A percentile compares a stretch with the other conserved stretches of the same genome.
Conservation (phyloP, 2,888 invertebrate species). For the Aspidiotus destructor region DNA sequence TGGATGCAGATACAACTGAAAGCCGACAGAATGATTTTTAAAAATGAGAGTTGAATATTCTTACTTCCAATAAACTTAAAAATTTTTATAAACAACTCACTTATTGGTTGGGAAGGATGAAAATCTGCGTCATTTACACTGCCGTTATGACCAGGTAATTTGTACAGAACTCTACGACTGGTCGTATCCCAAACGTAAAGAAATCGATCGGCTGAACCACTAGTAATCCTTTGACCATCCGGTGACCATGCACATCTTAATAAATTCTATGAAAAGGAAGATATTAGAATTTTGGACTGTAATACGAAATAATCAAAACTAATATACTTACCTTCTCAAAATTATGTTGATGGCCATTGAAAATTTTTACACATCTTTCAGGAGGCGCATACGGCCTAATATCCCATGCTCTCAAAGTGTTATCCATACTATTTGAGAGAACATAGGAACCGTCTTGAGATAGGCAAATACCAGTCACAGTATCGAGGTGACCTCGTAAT, state of each 20-base stretch:
- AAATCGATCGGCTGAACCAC: slow-evolving; percentile 90
- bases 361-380: slow-evolving; percentile 85
- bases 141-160: slow-evolving; percentile 95
- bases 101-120: slow-evolving; percentile 83
- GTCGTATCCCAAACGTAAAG: slow-evolving; percentile 97
- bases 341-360: slow-evolving; percentile 91
- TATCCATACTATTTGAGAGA: slow-evolving; percentile 94
- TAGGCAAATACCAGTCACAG: slow-evolving; percentile 79
- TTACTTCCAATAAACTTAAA: not conserved
- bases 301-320: not conserved
- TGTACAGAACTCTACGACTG: slow-evolving; percentile 81
- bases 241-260: slow-evolving; percentile 87
- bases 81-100: slow-evolving; percentile 41
- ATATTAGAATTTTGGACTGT: slow-evolving; percentile 9
- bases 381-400: slow-evolving; percentile 87
- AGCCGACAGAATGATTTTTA: slow-evolving; percentile 38
- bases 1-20: slow-evolving; percentile 79
- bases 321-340: slow-evolving; percentile 65
- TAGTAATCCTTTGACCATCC: slow-evolving; percentile 80
- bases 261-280: slow-evolving; percentile 53
- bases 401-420: slow-evolving; percentile 91
- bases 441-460: slow-evolving; percentile 81
- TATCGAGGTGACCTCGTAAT: slow-evolving; percentile 89
- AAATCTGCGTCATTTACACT: slow-evolving; percentile 94
- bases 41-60: slow-evolving; percentile 27